Percentiles rank a stretch among this genome's conserved stretches.
Conservation (phyloP, 2,797 vertebrate genomes). For the Dallia pectoralis region DNA sequence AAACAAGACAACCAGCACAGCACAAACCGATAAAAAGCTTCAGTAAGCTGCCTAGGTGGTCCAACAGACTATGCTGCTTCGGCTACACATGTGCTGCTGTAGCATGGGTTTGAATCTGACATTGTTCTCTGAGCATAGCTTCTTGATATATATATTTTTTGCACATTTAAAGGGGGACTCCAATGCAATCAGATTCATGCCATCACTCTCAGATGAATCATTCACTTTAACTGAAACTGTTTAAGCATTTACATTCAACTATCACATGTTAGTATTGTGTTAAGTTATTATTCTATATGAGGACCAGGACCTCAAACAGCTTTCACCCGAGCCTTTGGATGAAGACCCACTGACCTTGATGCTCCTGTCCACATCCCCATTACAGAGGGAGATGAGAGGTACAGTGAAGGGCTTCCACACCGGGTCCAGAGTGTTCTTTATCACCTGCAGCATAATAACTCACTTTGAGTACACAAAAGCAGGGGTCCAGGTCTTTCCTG, state of each 20-base stretch:
- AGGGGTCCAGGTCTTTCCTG: neutral
- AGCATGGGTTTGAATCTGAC: too few species aligned
- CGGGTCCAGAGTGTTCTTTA: constrained; percentile 96
- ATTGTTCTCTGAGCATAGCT: too few species aligned
- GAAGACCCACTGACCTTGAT: constrained; percentile 80
- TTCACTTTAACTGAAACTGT: too few species aligned
- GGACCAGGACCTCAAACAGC: too few species aligned
- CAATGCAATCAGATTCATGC: neutral
- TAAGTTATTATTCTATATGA: too few species aligned
- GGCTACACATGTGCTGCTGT: too few species aligned
- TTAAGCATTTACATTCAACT: too few species aligned
- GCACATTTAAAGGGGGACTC: neutral
- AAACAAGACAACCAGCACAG: neutral
- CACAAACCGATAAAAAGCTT: neutral
- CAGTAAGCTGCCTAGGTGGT: too few species aligned
- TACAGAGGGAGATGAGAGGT: constrained; percentile 92
- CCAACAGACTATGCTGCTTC: too few species aligned
- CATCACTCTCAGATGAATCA: neutral
- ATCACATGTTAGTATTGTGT: too few species aligned
- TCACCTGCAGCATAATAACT: constrained; percentile 76
- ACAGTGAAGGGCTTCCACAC: constrained; percentile 94
- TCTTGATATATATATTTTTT: too few species aligned
- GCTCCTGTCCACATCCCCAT: constrained; percentile 89
- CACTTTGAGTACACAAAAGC: neutral
- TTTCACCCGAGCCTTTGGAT: too few species aligned